Conservation (phyloP, 2,113 vertebrate genomes). For the Mobula hypostoma region DNA sequence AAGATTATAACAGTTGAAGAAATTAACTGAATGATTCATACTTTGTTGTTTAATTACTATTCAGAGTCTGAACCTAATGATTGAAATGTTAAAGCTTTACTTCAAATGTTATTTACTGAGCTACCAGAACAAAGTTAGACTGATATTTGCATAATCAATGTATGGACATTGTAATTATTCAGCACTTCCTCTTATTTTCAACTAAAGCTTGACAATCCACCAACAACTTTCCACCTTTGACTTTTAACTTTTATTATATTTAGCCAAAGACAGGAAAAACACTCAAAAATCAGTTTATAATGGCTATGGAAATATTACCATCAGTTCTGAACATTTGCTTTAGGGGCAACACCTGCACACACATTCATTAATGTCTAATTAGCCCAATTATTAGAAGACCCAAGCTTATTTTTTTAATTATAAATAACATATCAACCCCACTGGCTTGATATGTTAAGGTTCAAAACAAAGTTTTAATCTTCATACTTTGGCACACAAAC, state of each 20-base stretch:
- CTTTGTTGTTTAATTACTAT: not conserved
- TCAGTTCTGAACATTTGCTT: not conserved
- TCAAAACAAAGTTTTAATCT: not conserved
- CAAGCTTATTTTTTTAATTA: not conserved
- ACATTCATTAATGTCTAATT: too few species aligned
- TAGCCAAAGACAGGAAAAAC: not conserved
- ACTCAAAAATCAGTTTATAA: not conserved
- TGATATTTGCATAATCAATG: not conserved
- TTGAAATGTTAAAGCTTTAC: not conserved
- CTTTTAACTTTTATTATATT: not conserved
- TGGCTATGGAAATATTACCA: not conserved
- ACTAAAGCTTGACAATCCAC: not conserved
- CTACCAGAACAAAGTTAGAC: not conserved
- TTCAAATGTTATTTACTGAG: not conserved
- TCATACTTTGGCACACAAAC: not conserved
- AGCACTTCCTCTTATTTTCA: not conserved
- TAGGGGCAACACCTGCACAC: not conserved
- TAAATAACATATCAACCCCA: not conserved
- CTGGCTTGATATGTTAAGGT: not conserved
- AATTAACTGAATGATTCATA: not conserved
- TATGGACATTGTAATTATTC: not conserved
- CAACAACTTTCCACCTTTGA: not conserved
- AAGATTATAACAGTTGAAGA: not conserved
- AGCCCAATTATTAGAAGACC: not conserved
- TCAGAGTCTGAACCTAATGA: not conserved